Conservation (phyloP, 2,888 invertebrate genomes). For the Watsonalla binaria region DNA sequence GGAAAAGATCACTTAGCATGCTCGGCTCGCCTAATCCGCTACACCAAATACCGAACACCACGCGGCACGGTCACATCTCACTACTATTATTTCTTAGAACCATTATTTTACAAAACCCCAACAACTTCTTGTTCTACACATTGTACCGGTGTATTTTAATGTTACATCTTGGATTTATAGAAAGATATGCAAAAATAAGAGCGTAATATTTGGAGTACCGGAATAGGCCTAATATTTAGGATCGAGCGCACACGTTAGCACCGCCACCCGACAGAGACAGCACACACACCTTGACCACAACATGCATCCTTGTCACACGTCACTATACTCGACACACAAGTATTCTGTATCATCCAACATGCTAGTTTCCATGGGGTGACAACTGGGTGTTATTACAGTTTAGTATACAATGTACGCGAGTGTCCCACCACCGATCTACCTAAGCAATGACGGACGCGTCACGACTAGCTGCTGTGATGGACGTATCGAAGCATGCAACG, state of each 20-base stretch:
- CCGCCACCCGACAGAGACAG: constrained; percentile 2
- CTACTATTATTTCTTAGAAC: neutral
- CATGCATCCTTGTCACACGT: constrained; percentile 42
- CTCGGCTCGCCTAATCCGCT: neutral
- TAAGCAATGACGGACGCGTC: constrained; percentile 16
- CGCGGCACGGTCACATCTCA: neutral
- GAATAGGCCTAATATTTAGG: neutral
- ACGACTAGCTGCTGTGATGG: constrained; percentile 25
- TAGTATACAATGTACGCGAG: constrained; percentile 3
- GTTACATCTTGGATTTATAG: neutral
- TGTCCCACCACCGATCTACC: constrained; percentile 21
- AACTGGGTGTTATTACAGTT: neutral
- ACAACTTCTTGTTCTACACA: neutral
- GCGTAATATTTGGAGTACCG: neutral
- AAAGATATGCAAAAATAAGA: neutral
- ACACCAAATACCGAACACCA: neutral
- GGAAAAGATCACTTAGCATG: constrained; percentile 29
- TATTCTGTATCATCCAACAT: constrained; percentile 19
- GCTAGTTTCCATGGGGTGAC: constrained; percentile 7
- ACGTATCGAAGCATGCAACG: constrained; percentile 55
- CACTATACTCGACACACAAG: constrained; percentile 19
- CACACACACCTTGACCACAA: constrained; percentile 31
- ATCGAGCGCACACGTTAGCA: neutral
- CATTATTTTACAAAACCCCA: neutral
- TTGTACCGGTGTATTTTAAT: too few relatives aligned